Base-by-base conservation (phyloP, 2,113 vertebrate species). In the Galbula dea region DNA sequence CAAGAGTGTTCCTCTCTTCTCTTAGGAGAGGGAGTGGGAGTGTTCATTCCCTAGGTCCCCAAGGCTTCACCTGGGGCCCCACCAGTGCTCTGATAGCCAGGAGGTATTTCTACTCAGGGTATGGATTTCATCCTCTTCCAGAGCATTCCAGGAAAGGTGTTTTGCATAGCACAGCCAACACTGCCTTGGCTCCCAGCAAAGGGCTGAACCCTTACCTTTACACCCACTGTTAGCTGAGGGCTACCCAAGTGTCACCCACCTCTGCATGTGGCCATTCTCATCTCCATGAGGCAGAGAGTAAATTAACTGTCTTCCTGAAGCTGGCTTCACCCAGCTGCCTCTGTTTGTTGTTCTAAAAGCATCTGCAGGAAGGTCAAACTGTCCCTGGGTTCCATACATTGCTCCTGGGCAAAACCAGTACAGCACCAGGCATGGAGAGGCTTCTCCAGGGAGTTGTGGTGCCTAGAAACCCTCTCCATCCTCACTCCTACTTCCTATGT, bases 301-400 rank as follows among this genome's bases (percentile, higher is more conserved):
- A 7, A 63, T 96, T 95, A 93, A 96, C 34, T 0, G 5, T 79
- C 48, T 8, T 81, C 61, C 61, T 48, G 62, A 54, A 79, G 71
- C 76, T 48, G 55, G 46, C 51, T 87, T 86, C 68, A 41, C 54
- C 55, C 67, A 61, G 18, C 54, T 88, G 77, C 75, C 45, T 84
- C 55, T 96, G 84, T 91, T 96, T 90, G 75, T 67, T 95, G 54
- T 76, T 94, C 46, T 43, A 69, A 67, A 41, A 86, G 82, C 69
- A 43, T 77, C 59, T 84, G 43, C 74, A 61, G 94, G 88, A 94
- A 97, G 90, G 89, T 96, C 91, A 96, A 39, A 79, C 66, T 85
- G 78, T 84, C 72, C 49, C 1, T 65, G 39, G 39, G 54, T 87
- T 29, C 63, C 39, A 9, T 54, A 46, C 43, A 6, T 88, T 0